Evolutionary conservation across 2,888 invertebrate genomes (phyloP), one percentile per base, ranked within the genome.

Genomic region (Cantharis rustica): DNA sequence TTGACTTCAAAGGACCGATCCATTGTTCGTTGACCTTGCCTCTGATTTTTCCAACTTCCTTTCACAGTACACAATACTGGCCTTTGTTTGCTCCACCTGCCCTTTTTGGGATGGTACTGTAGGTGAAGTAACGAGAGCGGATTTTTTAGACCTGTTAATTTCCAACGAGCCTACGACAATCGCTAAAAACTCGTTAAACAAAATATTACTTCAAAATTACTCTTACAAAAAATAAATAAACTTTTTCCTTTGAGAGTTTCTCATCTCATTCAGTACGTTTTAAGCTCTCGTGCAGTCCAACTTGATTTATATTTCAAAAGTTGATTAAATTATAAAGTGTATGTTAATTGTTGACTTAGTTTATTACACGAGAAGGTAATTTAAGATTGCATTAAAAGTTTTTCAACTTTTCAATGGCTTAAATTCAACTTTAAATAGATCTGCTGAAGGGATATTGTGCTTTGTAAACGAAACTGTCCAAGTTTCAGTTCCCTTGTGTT

Each of bases 401-500:
- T 66, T 23, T 23, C 17, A 66, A 73, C 61, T 73, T 73, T 72
- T 62, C 61, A 69, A 68, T 63, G 16, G 68, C 73, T 68, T 61
- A 75, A 74, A 74, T 69, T 70, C 63, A 70, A 70, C 27, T 70
- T 75, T 70, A 75, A 75, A 69, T 66, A 69, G 66, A 75, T 66
- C 66, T 16, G 16, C 61, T 66, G 69, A 75, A 69, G 62, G 31
- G 61, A 69, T 26, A 61, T 31, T 11, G 17, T 47, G 61, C 16
- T n/a, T 47, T 47, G 16, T 31, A 70, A 75, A 75, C 47, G 31
- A 61, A 75, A 71, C 75, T 75, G 75, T 72, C 71, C 15, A 75
- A 73, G 66, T 76, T 76, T 76, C 27, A 16, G 68, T 70, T 73
- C 73, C 76, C 71, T 68, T 69, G 73, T 73, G 73, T 76, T 71